Evolutionary conservation across 2,888 invertebrate species (phyloP), one percentile per base, ranked within the genome.

Genomic region (Oxystoma pomonae): DNA sequence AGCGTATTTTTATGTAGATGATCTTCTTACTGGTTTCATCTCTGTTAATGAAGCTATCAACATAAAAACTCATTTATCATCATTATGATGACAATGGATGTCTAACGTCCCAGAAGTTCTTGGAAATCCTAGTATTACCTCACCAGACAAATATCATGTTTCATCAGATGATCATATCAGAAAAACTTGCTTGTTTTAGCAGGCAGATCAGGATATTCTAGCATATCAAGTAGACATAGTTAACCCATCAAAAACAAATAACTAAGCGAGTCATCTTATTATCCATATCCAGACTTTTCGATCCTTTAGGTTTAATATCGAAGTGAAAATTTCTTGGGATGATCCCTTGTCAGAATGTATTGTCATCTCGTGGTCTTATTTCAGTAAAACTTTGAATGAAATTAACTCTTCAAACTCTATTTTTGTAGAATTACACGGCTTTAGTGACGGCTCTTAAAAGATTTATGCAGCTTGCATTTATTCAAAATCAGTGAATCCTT

Each of bases 271-370:
- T 20, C 20, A 57, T 65, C 21, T 20, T 67, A 21, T 65, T 65
- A 35, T 20, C 22, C 19, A 67, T 63, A 51, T 58, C 67, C 16
- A 60, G 66, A 55, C 62, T 68, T 16, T 67, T 67, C 49, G 65
- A 68, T 57, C 65, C 67, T 18, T 57, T 67, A n/a, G 68, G 68
- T 16, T 53, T 68, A 21, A 16, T 68, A 49, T 21, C 58, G 16
- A 58, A 49, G 2, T 16, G n/a, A 58, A 58, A 18, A 21, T 58
- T 22, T 18, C 16, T 49, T 58, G 35, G 58, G 58, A 58, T n/a
- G 21, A 58, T 20, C 16, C n/a, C 9, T 49, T 58, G 20, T 49
- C 58, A 9, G 17, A 49, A 16, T 7, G 20, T 16, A 9, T 58
- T 49, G 51, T 58, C 18, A 52, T 18, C 16, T 12, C 35, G 7